These are phyloP conservation scores for Brachyptera risi DNA, from an alignment of 2,888 invertebrate species.

Conservation along the genomic window DNA sequence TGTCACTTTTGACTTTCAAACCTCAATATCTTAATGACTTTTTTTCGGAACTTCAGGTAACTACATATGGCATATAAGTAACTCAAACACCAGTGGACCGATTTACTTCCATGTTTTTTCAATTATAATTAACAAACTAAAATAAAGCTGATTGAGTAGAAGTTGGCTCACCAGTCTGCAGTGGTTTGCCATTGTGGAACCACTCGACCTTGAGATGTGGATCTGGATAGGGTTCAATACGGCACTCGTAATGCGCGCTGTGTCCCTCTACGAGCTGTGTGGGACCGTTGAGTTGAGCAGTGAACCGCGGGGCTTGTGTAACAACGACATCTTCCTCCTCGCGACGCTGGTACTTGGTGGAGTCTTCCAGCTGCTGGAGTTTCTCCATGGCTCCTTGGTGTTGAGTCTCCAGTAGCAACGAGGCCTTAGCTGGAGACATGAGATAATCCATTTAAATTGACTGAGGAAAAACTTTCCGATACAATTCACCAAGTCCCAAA, in stretches of 20 bases:
- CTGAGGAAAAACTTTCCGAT: too few relatives aligned
- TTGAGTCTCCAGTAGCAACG: conserved; percentile 81
- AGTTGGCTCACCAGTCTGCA: conserved; percentile 68
- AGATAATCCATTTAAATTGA: too few relatives aligned
- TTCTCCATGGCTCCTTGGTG: conserved; percentile 86
- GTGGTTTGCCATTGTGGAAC: conserved; percentile 88
- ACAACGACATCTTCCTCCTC: conserved; percentile 72
- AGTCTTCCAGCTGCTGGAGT: conserved; percentile 80
- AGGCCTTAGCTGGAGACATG: conserved; percentile 68
- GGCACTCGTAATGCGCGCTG: conserved; percentile 88
- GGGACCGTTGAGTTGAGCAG: conserved; percentile 81
- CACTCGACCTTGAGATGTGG: conserved; percentile 85
- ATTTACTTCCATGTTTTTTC: too few relatives aligned
- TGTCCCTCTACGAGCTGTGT: conserved; percentile 81
- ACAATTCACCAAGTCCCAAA: too few relatives aligned
- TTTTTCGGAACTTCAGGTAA: too few relatives aligned
- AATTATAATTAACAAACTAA: too few relatives aligned
- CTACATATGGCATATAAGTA: too few relatives aligned
- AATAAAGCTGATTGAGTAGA: too few relatives aligned
- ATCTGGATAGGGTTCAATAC: conserved; percentile 90
- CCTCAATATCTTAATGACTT: too few relatives aligned
- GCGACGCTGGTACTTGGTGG: conserved; percentile 70
- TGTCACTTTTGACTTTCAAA: too few relatives aligned
- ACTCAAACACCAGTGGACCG: too few relatives aligned
- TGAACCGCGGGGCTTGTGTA: conserved; percentile 79